Evolutionary conservation across 2,888 invertebrate genomes (phyloP), one percentile per base, ranked within the genome.

Genomic region (Lasioglossum marginatum): DNA sequence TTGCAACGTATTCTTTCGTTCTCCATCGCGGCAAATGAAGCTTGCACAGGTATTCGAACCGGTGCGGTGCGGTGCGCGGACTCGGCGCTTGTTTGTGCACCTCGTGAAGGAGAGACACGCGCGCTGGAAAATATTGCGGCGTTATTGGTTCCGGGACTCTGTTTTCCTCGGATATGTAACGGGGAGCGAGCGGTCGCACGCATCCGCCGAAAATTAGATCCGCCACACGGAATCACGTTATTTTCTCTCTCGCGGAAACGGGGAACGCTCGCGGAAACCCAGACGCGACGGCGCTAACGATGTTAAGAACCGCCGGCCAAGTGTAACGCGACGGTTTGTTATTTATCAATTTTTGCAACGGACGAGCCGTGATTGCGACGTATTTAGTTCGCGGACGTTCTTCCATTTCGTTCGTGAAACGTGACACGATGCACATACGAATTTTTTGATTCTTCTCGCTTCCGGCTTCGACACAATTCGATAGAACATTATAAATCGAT

Each of bases 21-120:
- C 52, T 57, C 52, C 66, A 43, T 73, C 63, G 31, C 43, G 66
- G 34, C 68, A 82, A 82, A 82, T 82, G 72, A 73, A 81, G 66
- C 78, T 23, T n/a, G 63, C 40, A 60, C 40, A 48, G 68, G 66
- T 16, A 43, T 31, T 23, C 37, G 77, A 34, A 77, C 52, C 52
- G 31, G 19, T 1, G 27, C 27, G 23, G n/a, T 10, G 57, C 48
- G 40, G 6, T 10, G 27, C 60, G n/a, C 60, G 27, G 60, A 27
- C 60, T 14, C 60, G 60, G 5, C 27, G 27, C 60, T 14, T 12
- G 60, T 14, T 14, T 12, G 60, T 14, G 27, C 60, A 27, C 12
- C 60, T 27, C 14, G 14, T 5, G 27, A 60, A 27, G 60, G 23
- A 52, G 14, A 27, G 14, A 60, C 60, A 27, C 27, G 27, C 60